Evolutionary conservation across 2,797 vertebrate genomes (phyloP), one percentile per base, ranked within the genome.

Genomic region (Aeoliscus strigatus): DNA sequence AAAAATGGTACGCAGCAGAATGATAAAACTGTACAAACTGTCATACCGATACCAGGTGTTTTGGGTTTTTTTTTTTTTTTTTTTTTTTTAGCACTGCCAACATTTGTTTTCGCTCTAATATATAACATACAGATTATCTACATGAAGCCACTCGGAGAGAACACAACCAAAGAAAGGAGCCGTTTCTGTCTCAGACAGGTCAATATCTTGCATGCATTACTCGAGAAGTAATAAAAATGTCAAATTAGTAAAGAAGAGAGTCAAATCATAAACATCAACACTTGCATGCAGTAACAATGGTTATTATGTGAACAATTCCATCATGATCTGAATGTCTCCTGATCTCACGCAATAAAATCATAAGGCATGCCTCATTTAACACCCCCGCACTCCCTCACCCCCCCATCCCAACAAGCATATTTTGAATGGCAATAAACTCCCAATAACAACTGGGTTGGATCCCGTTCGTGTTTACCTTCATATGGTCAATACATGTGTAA

Each of bases 331-430:
- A 64, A 75, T 83, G 81, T 75, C 78, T 87, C 45, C 81, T 38
- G 61, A 70, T 71, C 80, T 89, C 86, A 85, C 86, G 89, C 82
- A 82, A 81, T 77, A 87, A 89, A 91, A 90, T 92, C 88, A 91
- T 94, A 94, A 94, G 93, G 91, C 95, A 95, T 94, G 93, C 94
- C 90, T 92, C 89, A 66, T 73, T 65, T 57, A 85, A 65, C 58
- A 67, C 70, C 64, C 29, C n/a, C n/a, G n/a, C n/a, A n/a, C n/a
- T n/a, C n/a, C n/a, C n/a, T n/a, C n/a, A n/a, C n/a, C n/a, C n/a
- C n/a, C n/a, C n/a, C n/a, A n/a, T n/a, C n/a, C n/a, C 41, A 59
- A 66, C 50, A 29, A 57, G 53, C 58, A 60, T 25, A 61, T 56
- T 51, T 54, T 60, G 47, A 81, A 77, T 71, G 71, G 72, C 66